Evolutionary conservation across 2,797 vertebrate species (phyloP).

Genomic region (Yasuhikotakia modesta): DNA sequence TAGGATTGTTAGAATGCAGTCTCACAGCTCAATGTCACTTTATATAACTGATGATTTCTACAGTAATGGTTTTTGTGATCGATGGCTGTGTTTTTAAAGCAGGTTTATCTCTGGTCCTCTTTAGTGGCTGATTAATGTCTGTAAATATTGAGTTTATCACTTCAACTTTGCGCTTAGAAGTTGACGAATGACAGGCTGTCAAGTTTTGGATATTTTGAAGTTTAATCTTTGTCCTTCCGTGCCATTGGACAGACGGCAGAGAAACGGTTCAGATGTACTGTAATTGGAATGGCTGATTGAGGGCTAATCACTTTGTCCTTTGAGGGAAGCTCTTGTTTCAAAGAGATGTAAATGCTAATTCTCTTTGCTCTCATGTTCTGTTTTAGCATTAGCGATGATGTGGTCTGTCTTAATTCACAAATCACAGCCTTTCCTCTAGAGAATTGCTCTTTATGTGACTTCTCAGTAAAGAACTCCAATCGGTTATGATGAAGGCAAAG

Average conservation of each 20-base stretch:
- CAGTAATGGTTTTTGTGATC: conserved; percentile 40
- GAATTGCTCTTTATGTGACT: conserved; percentile 21
- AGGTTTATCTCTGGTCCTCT: conserved; percentile 39
- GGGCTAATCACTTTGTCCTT: conserved; percentile 43
- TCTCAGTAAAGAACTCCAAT: conserved; percentile 14
- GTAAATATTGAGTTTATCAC: conserved; percentile 28
- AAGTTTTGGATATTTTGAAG: conserved; percentile 18
- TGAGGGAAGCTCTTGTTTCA: conserved; percentile 44
- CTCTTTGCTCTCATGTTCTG: conserved; percentile 41
- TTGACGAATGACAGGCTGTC: conserved; percentile 31
- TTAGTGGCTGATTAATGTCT: conserved; percentile 45
- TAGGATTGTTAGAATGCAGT: conserved; percentile 13
- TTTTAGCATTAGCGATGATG: conserved; percentile 30
- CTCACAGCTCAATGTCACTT: conserved; percentile 29
- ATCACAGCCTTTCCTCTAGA: conserved; percentile 12
- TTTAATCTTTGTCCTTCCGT: conserved; percentile 17
- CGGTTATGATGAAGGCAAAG: conserved; percentile 1
- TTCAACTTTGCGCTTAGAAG: conserved; percentile 2
- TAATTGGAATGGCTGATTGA: conserved; percentile 41
- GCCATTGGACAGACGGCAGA: neutral
- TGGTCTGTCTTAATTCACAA: conserved; percentile 34
- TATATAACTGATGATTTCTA: conserved; percentile 21
- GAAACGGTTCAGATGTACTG: conserved; percentile 24
- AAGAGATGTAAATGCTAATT: conserved; percentile 49
- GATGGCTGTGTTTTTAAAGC: conserved; percentile 35